Percentiles rank a stretch among this genome's conserved stretches.
Evolutionary conservation across 2,113 vertebrate species (phyloP).

Genomic region (Pitta sordida): DNA sequence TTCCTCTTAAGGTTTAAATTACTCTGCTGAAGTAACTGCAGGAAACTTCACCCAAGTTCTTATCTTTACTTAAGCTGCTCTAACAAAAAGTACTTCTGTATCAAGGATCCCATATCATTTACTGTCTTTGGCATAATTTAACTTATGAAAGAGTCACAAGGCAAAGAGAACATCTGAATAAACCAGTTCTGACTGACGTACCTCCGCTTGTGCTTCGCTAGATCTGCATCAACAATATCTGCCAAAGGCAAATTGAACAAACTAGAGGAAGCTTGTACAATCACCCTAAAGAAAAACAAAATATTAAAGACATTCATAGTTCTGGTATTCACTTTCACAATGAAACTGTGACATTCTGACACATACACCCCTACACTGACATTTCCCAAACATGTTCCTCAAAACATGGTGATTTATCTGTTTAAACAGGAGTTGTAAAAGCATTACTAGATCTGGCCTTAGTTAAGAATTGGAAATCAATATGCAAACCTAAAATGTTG

Average conservation of each 20-base stretch:
- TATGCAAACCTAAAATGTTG: not conserved
- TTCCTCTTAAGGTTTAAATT: not conserved
- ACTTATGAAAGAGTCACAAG: not conserved
- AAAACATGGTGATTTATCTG: not conserved
- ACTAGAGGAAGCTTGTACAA: conserved; percentile 84
- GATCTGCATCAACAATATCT: conserved; percentile 85
- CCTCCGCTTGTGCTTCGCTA: conserved; percentile 83
- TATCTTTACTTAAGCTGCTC: not conserved
- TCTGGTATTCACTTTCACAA: not conserved
- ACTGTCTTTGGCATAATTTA: not conserved
- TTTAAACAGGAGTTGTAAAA: not conserved
- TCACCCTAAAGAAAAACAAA: conserved; percentile 73
- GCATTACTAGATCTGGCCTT: not conserved
- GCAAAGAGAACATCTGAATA: not conserved
- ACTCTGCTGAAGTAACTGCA: not conserved
- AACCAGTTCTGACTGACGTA: conserved; percentile 47
- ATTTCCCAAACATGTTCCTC: not conserved
- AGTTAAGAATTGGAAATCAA: not conserved
- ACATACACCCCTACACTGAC: not conserved
- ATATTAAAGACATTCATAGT: not conserved
- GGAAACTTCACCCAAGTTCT: not conserved
- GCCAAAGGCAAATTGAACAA: conserved; percentile 88
- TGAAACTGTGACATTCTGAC: not conserved
- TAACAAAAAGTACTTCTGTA: not conserved
- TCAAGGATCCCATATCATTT: not conserved